phyloP scores from a whole-genome alignment of 2,797 vertebrate species.

The Anguilla marmorata region DNA sequence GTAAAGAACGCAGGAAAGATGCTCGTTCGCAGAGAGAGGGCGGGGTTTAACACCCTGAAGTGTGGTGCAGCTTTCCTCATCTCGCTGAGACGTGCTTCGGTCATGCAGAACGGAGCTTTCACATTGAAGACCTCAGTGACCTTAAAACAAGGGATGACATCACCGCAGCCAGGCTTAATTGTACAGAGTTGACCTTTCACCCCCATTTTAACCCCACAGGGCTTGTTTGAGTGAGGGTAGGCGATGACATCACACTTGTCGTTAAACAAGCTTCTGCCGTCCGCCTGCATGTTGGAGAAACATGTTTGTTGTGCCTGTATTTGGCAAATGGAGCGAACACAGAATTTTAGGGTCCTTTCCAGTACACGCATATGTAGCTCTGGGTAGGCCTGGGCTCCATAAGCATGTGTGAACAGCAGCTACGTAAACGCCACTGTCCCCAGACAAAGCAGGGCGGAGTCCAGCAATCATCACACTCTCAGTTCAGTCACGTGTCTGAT shows the following conservation, averaged over 20 bases:
- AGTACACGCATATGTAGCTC: neutral
- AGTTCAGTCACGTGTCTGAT: constrained; percentile 40
- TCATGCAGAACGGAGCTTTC: neutral
- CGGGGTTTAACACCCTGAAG: neutral
- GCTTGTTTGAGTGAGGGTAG: neutral
- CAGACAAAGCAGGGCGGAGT: constrained; percentile 36
- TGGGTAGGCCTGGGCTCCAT: neutral
- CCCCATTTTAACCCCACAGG: neutral
- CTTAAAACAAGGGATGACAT: neutral
- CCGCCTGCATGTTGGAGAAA: neutral
- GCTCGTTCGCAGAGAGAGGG: neutral
- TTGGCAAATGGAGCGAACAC: neutral
- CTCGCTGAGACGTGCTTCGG: neutral
- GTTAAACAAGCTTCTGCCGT: neutral
- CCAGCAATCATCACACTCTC: constrained; percentile 35
- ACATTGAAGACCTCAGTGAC: neutral
- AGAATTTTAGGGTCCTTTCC: neutral
- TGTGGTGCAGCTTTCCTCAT: neutral
- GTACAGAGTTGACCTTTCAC: neutral
- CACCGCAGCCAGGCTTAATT: neutral
- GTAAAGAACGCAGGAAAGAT: constrained; percentile 57
- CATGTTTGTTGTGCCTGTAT: neutral
- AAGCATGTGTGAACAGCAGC: neutral
- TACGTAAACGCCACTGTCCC: constrained; percentile 38
- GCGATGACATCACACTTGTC: neutral